phyloP scores from a whole-genome alignment of 2,113 vertebrate species.

The Rattus rattus region DNA sequence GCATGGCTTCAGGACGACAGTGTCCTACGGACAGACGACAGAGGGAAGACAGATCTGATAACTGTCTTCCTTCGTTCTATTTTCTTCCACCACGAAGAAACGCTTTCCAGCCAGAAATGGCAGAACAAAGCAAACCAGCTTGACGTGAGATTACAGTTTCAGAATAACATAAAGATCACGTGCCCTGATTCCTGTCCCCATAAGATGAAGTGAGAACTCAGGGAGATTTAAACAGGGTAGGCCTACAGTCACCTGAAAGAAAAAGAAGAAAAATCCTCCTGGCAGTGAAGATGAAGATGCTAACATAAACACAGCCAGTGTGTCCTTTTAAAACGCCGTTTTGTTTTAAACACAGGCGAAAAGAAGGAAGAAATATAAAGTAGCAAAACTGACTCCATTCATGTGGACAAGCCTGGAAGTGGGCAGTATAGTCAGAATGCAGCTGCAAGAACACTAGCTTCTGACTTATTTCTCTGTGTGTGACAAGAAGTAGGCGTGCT shows the following conservation, averaged over 20 bases:
- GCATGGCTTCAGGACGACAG: neutral
- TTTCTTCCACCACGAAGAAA: neutral
- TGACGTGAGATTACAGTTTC: neutral
- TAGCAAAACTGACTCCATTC: no score
- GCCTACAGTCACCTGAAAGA: neutral
- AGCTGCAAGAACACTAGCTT: neutral
- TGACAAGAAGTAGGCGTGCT: neutral
- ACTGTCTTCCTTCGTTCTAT: neutral
- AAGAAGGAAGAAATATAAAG: neutral
- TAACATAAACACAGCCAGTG: neutral
- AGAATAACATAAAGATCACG: neutral
- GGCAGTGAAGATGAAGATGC: conserved; percentile 2
- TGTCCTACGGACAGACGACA: neutral
- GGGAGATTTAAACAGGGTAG: neutral
- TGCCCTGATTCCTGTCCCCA: conserved; percentile 5
- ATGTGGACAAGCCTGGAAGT: neutral
- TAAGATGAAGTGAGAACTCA: conserved; percentile 16
- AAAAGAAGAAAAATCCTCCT: neutral
- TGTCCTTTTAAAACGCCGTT: neutral
- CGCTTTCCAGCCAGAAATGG: conserved; percentile 6
- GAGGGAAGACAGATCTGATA: neutral
- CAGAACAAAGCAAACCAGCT: conserved; percentile 10
- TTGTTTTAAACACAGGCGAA: conserved; percentile 19
- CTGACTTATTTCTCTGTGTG: neutral
- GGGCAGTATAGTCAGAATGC: neutral